These are phyloP conservation scores for Ormyrus labotus DNA, from an alignment of 2,888 invertebrate genomes.

Conservation along the genomic window DNA sequence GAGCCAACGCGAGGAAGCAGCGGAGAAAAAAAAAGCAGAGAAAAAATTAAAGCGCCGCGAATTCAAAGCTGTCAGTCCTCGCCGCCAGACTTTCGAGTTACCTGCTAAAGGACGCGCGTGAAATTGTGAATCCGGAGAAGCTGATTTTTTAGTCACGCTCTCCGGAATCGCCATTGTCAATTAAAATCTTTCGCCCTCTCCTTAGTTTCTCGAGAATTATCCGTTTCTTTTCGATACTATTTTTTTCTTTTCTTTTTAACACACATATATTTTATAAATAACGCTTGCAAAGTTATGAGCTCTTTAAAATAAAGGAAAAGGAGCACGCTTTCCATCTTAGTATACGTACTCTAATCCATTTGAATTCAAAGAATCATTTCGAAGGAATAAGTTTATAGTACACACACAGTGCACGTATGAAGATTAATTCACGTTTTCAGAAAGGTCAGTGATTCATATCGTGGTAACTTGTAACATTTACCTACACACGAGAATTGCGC, in stretches of 20 bases:
- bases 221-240: too few relatives aligned
- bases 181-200: conserved; percentile 9
- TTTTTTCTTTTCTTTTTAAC: too few relatives aligned
- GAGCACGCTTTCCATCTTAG: too few relatives aligned
- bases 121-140: conserved; percentile 23
- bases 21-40: background rate
- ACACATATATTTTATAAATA: too few relatives aligned
- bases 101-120: conserved; percentile 17
- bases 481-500: too few relatives aligned
- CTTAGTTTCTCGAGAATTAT: background rate
- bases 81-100: background rate
- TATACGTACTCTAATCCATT: too few relatives aligned
- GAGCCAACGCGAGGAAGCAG: background rate
- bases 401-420: background rate
- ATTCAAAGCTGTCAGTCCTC: conserved; percentile 32
- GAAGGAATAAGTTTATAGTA: too few relatives aligned
- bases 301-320: too few relatives aligned
- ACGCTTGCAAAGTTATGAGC: too few relatives aligned
- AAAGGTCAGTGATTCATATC: background rate
- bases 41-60: background rate
- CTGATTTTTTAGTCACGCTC: conserved; percentile 23
- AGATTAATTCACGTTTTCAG: background rate
- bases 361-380: too few relatives aligned
- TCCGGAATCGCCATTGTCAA: background rate
- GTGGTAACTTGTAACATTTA: too few relatives aligned